phyloP scores from a whole-genome alignment of 53 echinoderm and acorn worm species.

The Paelopatides confundens region DNA sequence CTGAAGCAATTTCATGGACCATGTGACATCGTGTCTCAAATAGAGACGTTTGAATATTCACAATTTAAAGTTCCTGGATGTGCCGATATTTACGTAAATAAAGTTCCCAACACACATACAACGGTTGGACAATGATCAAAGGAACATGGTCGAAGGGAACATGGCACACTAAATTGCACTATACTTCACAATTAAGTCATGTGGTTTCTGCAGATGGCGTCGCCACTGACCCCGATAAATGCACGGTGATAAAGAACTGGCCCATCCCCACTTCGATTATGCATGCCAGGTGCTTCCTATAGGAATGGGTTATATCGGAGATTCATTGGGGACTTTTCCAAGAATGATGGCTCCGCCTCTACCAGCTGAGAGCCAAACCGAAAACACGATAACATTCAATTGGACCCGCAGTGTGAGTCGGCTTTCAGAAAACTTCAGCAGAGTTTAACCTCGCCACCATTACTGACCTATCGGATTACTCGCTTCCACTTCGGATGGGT shows the following conservation, averaged over 20 bases:
- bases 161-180: too few species aligned
- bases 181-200: conserved; percentile 43
- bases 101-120: conserved; percentile 57
- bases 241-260: conserved; percentile 55
- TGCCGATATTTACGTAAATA: too few species aligned
- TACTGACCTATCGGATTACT: conserved; percentile 54
- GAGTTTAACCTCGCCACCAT: conserved; percentile 49
- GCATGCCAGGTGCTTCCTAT: conserved; percentile 58
- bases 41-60: too few species aligned
- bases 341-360: conserved; percentile 63
- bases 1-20: too few species aligned
- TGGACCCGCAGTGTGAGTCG: conserved; percentile 52
- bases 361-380: not conserved
- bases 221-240: conserved; percentile 62
- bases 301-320: conserved; percentile 4
- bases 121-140: conserved; percentile 20
- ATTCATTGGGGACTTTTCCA: conserved; percentile 58
- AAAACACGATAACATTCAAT: conserved; percentile 18
- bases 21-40: too few species aligned
- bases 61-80: too few species aligned
- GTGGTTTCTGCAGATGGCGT: conserved; percentile 57
- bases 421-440: conserved; percentile 44
- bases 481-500: conserved; percentile 50
- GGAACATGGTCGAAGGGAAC: conserved; percentile 59
- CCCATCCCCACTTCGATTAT: conserved; percentile 46